Percentiles rank a stretch among this genome's conserved stretches.
Evolutionary conservation across 2,888 invertebrate species (phyloP).

Genomic region (Choristoneura rosaceana): DNA sequence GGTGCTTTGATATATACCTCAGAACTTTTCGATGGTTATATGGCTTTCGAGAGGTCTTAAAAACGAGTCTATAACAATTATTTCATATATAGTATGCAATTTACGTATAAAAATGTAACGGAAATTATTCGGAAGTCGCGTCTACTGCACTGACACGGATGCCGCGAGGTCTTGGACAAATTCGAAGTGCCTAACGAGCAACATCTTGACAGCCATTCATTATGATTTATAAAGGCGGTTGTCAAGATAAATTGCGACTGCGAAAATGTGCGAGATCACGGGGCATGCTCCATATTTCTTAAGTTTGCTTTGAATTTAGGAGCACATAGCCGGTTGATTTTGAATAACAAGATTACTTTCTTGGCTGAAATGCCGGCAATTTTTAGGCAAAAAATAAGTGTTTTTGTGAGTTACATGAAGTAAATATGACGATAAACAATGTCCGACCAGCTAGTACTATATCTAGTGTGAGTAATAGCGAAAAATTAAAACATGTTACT

Average conservation of each 20-base stretch:
- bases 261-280: not conserved
- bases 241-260: not conserved
- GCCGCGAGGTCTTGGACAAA: conserved; percentile 12
- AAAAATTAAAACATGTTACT: too few relatives aligned
- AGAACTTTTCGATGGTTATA: too few relatives aligned
- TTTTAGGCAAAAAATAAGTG: too few relatives aligned
- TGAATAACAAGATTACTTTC: not conserved
- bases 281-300: not conserved
- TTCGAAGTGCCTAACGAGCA: not conserved
- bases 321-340: not conserved
- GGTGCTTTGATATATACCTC: too few relatives aligned
- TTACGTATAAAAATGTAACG: conserved; percentile 23
- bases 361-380: not conserved
- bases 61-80: not conserved
- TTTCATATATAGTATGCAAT: conserved; percentile 23
- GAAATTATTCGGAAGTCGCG: conserved; percentile 37
- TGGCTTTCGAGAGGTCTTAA: too few relatives aligned
- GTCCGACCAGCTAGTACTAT: too few relatives aligned
- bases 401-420: too few relatives aligned
- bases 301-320: not conserved
- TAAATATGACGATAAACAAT: too few relatives aligned
- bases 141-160: conserved; percentile 33
- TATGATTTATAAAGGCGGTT: conserved; percentile 16
- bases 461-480: too few relatives aligned
- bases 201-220: not conserved